Evolutionary conservation across 1,140 invertebrate species (phyloP).

Genomic region (Trachymyrmex cornetzi): DNA sequence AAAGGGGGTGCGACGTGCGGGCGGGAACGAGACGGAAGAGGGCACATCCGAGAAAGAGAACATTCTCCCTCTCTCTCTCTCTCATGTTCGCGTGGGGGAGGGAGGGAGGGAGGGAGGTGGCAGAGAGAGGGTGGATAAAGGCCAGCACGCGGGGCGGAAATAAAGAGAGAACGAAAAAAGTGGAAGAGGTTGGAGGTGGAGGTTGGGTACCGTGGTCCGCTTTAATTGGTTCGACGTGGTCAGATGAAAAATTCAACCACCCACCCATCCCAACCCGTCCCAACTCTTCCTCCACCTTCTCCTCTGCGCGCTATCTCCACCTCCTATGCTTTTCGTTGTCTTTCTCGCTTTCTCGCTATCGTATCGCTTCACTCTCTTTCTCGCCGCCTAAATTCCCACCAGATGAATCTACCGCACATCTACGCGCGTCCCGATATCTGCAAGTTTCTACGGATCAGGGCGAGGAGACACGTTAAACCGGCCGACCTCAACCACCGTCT

Average conservation of each 20-base stretch:
- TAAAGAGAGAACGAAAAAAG: conserved; percentile 80
- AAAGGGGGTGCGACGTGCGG: conserved; percentile 30
- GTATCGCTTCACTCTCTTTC: conserved; percentile 21
- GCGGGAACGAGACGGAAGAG: conserved; percentile 58
- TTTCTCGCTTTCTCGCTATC: conserved; percentile 48
- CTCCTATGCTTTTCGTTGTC: conserved; percentile 52
- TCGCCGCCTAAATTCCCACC: conserved; percentile 64
- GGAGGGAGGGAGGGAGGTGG: conserved; percentile 4
- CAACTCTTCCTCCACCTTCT: conserved; percentile 42
- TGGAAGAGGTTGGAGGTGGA: conserved; percentile 77
- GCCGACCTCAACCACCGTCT: conserved; percentile 57
- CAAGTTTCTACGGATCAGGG: conserved; percentile 40
- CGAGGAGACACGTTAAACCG: conserved; percentile 67
- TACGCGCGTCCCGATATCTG: conserved; percentile 52
- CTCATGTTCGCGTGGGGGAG: conserved; percentile 2
- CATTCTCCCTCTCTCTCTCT: no score
- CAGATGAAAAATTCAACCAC: conserved; percentile 86
- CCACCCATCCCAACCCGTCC: conserved; percentile 62
- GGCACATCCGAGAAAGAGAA: conserved; percentile 59
- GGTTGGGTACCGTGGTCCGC: conserved; percentile 82
- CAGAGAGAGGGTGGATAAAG: conserved; percentile 75
- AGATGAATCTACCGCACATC: conserved; percentile 71
- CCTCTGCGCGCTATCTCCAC: conserved; percentile 53
- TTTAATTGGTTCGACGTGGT: conserved; percentile 86
- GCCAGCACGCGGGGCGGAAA: conserved; percentile 79